These are phyloP conservation scores for Amorpha juglandis DNA, from an alignment of 2,888 invertebrate species.

Conservation along the genomic window DNA sequence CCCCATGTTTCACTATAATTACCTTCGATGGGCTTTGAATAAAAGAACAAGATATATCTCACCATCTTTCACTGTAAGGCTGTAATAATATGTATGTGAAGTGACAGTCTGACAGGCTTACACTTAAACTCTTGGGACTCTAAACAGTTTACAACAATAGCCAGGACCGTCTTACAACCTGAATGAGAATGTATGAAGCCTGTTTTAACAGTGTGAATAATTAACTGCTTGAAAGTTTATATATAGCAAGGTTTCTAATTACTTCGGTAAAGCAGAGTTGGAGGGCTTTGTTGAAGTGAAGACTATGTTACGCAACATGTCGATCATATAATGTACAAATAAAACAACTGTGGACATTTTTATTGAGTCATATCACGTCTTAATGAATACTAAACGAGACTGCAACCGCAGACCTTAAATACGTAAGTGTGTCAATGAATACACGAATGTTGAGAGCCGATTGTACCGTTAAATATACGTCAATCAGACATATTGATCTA, in stretches of 20 bases:
- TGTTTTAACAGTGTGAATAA: background rate
- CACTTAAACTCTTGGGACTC: background rate
- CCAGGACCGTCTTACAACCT: background rate
- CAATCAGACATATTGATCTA: background rate
- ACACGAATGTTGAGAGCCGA: slow-evolving; percentile 21
- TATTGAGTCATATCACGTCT: slow-evolving; percentile 15
- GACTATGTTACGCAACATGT: background rate
- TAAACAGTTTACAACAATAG: background rate
- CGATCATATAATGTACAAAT: slow-evolving; percentile 8
- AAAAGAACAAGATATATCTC: background rate
- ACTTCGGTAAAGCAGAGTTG: background rate
- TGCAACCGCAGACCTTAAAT: slow-evolving; percentile 19
- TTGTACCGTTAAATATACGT: slow-evolving; percentile 23
- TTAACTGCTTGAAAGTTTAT: background rate
- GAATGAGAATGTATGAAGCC: background rate
- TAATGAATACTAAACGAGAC: slow-evolving; percentile 17
- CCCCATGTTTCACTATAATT: slow-evolving; percentile 8
- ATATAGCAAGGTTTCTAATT: background rate
- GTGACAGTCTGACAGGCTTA: background rate
- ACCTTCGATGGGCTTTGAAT: background rate
- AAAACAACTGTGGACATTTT: background rate
- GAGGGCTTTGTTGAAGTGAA: background rate
- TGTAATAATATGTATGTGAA: background rate
- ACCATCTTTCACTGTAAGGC: background rate
- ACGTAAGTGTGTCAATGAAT: slow-evolving; percentile 23